Evolutionary conservation across 1,140 invertebrate genomes (phyloP).

Genomic region (Mycetomoellerius zeteki): DNA sequence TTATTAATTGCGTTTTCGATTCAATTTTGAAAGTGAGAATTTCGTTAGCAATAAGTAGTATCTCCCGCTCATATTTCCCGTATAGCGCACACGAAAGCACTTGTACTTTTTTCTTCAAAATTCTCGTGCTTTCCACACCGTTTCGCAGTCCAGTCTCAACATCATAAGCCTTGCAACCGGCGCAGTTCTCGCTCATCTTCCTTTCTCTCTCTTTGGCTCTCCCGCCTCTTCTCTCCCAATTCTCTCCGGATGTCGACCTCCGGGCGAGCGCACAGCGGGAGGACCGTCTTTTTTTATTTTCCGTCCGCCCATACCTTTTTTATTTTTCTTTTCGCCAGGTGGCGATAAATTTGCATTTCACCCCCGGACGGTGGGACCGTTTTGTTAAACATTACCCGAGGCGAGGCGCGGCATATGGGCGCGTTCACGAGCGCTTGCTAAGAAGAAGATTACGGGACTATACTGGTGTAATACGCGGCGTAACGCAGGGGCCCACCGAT

Average conservation of each 20-base stretch:
- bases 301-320: constrained; percentile 24
- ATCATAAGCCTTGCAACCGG: constrained; percentile 36
- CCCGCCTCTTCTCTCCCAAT: constrained; percentile 37
- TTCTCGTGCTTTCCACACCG: constrained; percentile 29
- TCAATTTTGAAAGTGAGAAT: background rate
- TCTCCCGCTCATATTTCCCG: background rate
- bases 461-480: constrained; percentile 39
- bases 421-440: constrained; percentile 61
- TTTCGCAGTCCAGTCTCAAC: constrained; percentile 42
- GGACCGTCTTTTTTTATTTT: constrained; percentile 43
- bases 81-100: background rate
- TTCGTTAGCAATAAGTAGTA: background rate
- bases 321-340: constrained; percentile 63
- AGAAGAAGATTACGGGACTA: constrained; percentile 64
- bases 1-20: constrained; percentile 4
- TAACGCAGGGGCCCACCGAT: constrained; percentile 9
- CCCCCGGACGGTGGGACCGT: constrained; percentile 68
- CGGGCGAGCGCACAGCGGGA: constrained; percentile 47
- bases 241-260: constrained; percentile 49
- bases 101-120: background rate
- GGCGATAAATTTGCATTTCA: constrained; percentile 81
- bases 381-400: constrained; percentile 79
- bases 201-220: background rate
- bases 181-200: constrained; percentile 23
- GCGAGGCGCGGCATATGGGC: constrained; percentile 68